A percentile compares a stretch with the other conserved stretches of the same genome.
Conservation (phyloP, 2,888 invertebrate species). For the Netelia melanura region DNA sequence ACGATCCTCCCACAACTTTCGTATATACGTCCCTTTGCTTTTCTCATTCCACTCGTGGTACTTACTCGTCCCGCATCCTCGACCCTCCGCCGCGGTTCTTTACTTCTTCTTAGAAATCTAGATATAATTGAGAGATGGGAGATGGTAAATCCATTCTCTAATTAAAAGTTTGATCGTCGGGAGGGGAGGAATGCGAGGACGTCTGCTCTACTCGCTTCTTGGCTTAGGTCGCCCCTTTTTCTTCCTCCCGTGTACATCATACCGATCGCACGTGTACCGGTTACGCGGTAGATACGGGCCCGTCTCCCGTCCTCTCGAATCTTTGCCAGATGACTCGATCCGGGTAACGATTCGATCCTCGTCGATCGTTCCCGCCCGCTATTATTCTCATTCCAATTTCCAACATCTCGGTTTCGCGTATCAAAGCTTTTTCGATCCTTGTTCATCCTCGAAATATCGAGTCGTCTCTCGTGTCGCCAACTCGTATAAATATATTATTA, state of each 20-base stretch:
- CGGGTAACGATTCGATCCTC: too few species aligned
- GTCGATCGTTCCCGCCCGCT: too few species aligned
- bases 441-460: too few species aligned
- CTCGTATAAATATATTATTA: too few species aligned
- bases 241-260: slow-evolving; percentile 3
- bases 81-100: slow-evolving; percentile 27
- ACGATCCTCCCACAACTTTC: slow-evolving; percentile 34
- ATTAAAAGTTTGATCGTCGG: slow-evolving; percentile 68
- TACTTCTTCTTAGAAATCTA: slow-evolving; percentile 54
- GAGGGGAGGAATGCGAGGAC: slow-evolving; percentile 30
- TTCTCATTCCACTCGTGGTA: slow-evolving; percentile 8
- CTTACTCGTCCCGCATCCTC: slow-evolving; percentile 31
- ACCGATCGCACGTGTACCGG: not conserved
- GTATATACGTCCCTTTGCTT: slow-evolving; percentile 29
- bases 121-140: slow-evolving; percentile 67
- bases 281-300: too few species aligned
- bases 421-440: too few species aligned
- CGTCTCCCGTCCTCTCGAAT: too few species aligned
- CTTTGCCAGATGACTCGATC: too few species aligned
- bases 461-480: too few species aligned
- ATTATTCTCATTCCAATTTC: too few species aligned
- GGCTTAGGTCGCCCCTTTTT: slow-evolving; percentile 16
- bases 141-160: slow-evolving; percentile 65
- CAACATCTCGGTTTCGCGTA: too few species aligned
- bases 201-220: slow-evolving; percentile 38